Percentiles rank a stretch among this genome's conserved stretches.
Conservation (phyloP, 1,140 invertebrate species). For the Kradibia gibbosae region DNA sequence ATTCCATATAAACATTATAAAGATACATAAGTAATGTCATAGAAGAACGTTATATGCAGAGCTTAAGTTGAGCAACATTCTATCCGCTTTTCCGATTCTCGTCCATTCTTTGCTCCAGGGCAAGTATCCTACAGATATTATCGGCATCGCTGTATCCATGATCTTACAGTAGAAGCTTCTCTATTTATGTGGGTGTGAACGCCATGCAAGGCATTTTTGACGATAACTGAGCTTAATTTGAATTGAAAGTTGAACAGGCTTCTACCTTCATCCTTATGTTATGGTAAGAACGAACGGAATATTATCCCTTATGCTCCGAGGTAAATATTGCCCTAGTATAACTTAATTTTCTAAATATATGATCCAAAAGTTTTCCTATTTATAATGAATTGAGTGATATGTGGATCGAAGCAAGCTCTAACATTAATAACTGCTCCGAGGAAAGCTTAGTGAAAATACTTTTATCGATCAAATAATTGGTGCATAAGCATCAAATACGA, state of each 20-base stretch:
- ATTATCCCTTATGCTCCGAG: neutral
- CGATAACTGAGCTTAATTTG: conserved; percentile 12
- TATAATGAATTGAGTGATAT: neutral
- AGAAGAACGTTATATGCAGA: neutral
- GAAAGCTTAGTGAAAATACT: neutral
- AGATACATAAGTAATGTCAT: neutral
- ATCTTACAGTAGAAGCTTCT: neutral
- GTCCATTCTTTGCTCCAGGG: neutral
- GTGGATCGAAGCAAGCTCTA: neutral
- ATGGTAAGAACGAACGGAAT: neutral
- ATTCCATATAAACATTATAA: neutral
- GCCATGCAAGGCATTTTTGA: neutral
- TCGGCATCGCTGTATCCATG: neutral
- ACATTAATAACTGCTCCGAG: neutral
- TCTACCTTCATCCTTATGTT: neutral
- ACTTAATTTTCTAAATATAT: neutral
- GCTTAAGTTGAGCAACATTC: neutral
- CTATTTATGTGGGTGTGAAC: neutral
- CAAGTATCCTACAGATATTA: neutral
- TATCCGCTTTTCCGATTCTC: neutral
- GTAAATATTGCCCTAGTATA: neutral
- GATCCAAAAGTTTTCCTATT: conserved; percentile 13
- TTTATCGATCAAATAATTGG: neutral
- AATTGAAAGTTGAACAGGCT: conserved; percentile 23
- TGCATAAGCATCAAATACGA: neutral